phyloP scores from a whole-genome alignment of 2,888 invertebrate genomes.

The Drepana falcataria region DNA sequence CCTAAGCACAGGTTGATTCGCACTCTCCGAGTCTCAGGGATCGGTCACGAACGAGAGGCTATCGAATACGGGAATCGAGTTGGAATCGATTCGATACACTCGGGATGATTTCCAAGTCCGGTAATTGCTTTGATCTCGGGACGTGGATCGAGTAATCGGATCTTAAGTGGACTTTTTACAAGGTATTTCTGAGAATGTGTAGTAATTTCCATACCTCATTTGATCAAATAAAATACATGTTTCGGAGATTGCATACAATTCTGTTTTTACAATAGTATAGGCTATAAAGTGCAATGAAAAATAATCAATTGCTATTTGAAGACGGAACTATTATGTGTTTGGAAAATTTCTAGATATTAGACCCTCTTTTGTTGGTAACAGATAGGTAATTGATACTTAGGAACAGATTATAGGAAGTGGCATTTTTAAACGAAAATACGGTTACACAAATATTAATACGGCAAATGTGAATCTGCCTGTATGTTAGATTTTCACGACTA shows the following conservation, averaged over 20 bases:
- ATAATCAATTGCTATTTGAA: constrained; percentile 8
- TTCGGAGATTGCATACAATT: not conserved
- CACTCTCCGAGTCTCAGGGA: constrained; percentile 25
- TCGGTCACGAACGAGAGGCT: constrained; percentile 40
- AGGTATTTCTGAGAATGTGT: not conserved
- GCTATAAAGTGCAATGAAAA: too few relatives aligned
- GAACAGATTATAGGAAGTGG: too few relatives aligned
- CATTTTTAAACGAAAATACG: too few relatives aligned
- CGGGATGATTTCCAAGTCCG: constrained; percentile 24
- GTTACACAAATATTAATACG: too few relatives aligned
- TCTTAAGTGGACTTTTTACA: not conserved
- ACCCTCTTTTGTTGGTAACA: too few relatives aligned
- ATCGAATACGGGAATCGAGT: constrained; percentile 39
- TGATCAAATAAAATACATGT: not conserved
- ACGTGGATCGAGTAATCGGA: constrained; percentile 13
- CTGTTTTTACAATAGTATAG: not conserved
- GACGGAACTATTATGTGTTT: not conserved
- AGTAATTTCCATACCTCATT: not conserved
- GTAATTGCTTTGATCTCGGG: constrained; percentile 21
- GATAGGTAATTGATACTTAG: too few relatives aligned
- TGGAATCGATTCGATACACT: constrained; percentile 52
- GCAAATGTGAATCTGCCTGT: too few relatives aligned
- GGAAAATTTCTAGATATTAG: too few relatives aligned
- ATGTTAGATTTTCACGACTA: too few relatives aligned
- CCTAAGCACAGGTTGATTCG: constrained; percentile 22